Conservation (phyloP, 2,797 vertebrate species). For the Bufotes viridis region DNA sequence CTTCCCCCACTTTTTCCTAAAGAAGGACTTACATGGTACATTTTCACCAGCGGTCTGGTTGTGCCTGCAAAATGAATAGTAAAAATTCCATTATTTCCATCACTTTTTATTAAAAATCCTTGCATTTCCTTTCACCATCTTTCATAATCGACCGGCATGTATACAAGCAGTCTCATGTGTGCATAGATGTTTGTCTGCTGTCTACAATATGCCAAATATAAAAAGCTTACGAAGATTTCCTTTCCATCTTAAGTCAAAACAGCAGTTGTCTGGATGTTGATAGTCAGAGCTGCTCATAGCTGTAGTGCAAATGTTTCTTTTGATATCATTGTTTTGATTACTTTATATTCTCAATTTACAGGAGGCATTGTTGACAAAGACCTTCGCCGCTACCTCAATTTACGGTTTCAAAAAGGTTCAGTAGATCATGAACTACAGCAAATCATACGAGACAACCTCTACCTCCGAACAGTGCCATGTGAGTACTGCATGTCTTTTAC, state of each 20-base stretch:
- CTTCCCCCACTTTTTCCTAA: too few species aligned
- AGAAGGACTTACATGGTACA: too few species aligned
- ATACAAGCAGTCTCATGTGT: background rate
- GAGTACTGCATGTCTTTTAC: constrained; percentile 73
- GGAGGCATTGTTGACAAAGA: constrained; percentile 97
- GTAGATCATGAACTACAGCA: constrained; percentile 98
- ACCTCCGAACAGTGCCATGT: constrained; percentile 98
- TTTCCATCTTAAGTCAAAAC: background rate
- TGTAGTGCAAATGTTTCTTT: background rate
- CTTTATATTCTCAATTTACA: constrained; percentile 71
- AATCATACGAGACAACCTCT: constrained; percentile 99
- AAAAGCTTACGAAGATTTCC: background rate
- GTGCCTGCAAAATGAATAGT: background rate
- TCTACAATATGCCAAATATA: background rate
- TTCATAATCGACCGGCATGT: background rate
- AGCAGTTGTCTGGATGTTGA: background rate
- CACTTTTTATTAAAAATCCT: background rate
- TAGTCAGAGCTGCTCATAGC: background rate
- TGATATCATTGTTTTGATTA: constrained; percentile 40
- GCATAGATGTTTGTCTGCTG: background rate
- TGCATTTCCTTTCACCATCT: background rate
- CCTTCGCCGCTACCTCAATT: constrained; percentile 98
- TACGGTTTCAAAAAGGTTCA: constrained; percentile 97
- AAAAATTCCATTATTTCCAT: background rate
- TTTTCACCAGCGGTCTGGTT: background rate